These are phyloP conservation scores for Nothobranchius furzeri DNA, from an alignment of 2,113 vertebrate species.

Conservation along the genomic window DNA sequence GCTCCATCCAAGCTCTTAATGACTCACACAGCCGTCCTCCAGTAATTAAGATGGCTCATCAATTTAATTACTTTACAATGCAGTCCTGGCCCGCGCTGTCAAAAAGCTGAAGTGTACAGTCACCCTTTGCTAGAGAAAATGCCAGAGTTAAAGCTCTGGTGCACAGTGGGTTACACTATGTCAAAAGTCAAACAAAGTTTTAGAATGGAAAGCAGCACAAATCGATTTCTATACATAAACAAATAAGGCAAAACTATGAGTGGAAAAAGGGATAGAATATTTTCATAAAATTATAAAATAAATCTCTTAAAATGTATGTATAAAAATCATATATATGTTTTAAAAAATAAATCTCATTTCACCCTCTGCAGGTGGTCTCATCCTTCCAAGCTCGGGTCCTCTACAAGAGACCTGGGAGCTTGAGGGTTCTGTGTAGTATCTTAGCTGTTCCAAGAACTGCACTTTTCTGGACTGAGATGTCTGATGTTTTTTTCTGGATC, in stretches of 20 bases:
- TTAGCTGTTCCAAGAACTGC: no score
- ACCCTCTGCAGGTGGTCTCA: no score
- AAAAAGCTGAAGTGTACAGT: conserved; percentile 41
- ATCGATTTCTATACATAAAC: no score
- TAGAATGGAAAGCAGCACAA: conserved; percentile 21
- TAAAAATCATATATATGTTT: no score
- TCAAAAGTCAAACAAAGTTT: conserved; percentile 25
- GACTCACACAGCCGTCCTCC: conserved; percentile 56
- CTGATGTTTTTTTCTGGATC: no score
- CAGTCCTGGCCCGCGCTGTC: conserved; percentile 45
- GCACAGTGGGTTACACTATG: conserved; percentile 16
- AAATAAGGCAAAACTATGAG: no score
- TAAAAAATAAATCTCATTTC: no score
- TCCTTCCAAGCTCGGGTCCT: no score
- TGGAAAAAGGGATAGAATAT: background rate
- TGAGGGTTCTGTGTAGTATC: no score
- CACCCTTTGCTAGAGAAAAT: conserved; percentile 45
- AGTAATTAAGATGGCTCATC: conserved; percentile 63
- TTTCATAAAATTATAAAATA: background rate
- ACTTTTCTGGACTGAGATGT: no score
- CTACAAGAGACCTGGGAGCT: no score
- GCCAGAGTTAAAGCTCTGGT: conserved; percentile 29
- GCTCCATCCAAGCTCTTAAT: conserved; percentile 55
- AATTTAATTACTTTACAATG: conserved; percentile 70
- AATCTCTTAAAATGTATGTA: background rate